Conservation (phyloP, 2,888 invertebrate genomes). For the Callyntrura sp. region DNA sequence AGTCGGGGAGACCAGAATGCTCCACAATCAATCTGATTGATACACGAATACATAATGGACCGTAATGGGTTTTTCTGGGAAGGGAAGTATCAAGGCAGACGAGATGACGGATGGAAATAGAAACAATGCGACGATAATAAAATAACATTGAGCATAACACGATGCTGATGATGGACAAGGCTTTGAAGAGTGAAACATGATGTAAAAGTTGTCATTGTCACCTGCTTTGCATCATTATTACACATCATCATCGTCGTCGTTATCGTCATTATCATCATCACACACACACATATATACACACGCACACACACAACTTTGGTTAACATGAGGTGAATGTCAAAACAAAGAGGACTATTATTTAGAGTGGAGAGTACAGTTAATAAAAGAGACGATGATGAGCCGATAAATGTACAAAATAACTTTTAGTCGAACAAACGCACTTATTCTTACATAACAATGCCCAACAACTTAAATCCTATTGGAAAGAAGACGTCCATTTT, state of each 20-base stretch:
- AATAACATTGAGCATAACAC: conserved; percentile 24
- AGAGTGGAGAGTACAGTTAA: not conserved
- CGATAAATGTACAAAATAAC: too few species aligned
- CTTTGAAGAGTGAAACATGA: not conserved
- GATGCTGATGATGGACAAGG: not conserved
- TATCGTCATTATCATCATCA: too few species aligned
- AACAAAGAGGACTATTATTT: not conserved
- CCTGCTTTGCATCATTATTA: conserved; percentile 8
- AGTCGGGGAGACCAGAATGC: not conserved
- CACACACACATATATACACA: too few species aligned
- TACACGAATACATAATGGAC: not conserved
- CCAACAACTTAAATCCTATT: too few species aligned
- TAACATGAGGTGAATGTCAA: not conserved
- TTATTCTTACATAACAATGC: too few species aligned
- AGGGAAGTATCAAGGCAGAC: not conserved
- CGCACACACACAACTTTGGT: not conserved
- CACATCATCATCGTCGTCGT: conserved; percentile 2
- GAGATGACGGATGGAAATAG: conserved; percentile 16
- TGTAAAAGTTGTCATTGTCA: conserved; percentile 52
- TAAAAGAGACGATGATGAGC: not conserved
- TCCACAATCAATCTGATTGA: conserved; percentile 38
- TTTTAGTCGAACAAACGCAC: too few species aligned
- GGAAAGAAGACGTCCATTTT: too few species aligned
- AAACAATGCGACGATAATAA: conserved; percentile 25
- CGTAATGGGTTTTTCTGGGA: conserved; percentile 14